Evolutionary conservation across 2,797 vertebrate species (phyloP).

Genomic region (Pseudopleuronectes americanus): DNA sequence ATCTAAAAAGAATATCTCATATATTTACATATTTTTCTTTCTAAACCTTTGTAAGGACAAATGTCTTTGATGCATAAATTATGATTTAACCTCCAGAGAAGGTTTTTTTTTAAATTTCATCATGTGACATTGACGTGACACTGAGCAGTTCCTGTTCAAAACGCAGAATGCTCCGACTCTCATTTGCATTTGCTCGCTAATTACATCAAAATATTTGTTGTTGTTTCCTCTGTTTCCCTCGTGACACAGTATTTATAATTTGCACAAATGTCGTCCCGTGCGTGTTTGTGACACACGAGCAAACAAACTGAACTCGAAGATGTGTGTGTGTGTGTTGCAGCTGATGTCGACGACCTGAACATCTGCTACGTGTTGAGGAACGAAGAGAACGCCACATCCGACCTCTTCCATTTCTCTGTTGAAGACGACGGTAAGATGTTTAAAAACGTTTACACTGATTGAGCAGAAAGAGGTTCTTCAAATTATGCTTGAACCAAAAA

Average conservation of each 20-base stretch:
- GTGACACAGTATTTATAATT: too few species aligned
- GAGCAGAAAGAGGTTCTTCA: background rate
- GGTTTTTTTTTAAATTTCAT: constrained; percentile 40
- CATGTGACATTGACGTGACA: constrained; percentile 26
- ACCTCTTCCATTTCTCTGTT: constrained; percentile 89
- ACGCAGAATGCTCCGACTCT: constrained; percentile 9
- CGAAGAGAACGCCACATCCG: constrained; percentile 88
- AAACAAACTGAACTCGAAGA: background rate
- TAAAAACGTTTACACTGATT: background rate
- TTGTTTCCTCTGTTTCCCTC: constrained; percentile 14
- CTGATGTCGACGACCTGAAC: constrained; percentile 91
- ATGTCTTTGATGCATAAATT: constrained; percentile 23
- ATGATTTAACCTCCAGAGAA: constrained; percentile 16
- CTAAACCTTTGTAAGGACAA: constrained; percentile 49
- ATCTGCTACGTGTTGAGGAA: constrained; percentile 91
- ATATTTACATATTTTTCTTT: constrained; percentile 32
- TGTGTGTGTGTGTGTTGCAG: constrained; percentile 74
- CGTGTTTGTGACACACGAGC: background rate
- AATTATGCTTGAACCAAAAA: constrained; percentile 30
- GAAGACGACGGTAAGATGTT: constrained; percentile 87
- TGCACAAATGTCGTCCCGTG: too few species aligned
- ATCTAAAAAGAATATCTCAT: constrained; percentile 56
- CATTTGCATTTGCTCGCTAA: constrained; percentile 44
- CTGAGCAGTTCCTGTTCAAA: constrained; percentile 4
- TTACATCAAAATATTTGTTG: constrained; percentile 25